A percentile compares a stretch with the other conserved stretches of the same genome.
Evolutionary conservation across 2,888 invertebrate genomes (phyloP).

Genomic region (Amorpha juglandis): DNA sequence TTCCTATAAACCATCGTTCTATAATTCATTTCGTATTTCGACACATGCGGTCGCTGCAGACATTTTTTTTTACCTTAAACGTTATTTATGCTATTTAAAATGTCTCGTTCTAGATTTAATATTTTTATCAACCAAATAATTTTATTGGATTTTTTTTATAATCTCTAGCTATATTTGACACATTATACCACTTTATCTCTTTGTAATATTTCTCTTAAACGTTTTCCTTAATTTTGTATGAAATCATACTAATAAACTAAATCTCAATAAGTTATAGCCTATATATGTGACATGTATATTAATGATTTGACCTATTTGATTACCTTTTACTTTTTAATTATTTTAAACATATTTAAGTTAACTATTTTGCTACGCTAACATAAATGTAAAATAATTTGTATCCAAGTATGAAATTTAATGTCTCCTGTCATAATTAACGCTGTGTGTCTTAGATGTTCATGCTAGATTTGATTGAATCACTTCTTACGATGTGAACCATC

Average conservation of each 20-base stretch:
- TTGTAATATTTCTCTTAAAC: background rate
- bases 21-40: too few species aligned
- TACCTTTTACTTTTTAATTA: background rate
- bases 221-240: background rate
- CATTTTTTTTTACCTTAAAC: too few species aligned
- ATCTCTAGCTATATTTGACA: background rate
- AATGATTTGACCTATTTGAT: background rate
- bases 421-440: slow-evolving; percentile 49
- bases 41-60: too few species aligned
- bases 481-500: too few species aligned
- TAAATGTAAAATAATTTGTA: slow-evolving; percentile 36
- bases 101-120: background rate
- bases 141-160: background rate
- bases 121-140: background rate
- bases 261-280: too few species aligned
- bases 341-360: background rate
- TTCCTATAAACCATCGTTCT: too few species aligned
- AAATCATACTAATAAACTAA: background rate
- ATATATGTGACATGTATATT: background rate
- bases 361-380: too few species aligned
- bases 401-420: slow-evolving; percentile 47
- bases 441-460: slow-evolving; percentile 30
- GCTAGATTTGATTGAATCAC: background rate
- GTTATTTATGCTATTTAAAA: too few species aligned
- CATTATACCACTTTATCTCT: background rate